Conservation (phyloP, 2,888 invertebrate species). For the Drosophila phalerata region DNA sequence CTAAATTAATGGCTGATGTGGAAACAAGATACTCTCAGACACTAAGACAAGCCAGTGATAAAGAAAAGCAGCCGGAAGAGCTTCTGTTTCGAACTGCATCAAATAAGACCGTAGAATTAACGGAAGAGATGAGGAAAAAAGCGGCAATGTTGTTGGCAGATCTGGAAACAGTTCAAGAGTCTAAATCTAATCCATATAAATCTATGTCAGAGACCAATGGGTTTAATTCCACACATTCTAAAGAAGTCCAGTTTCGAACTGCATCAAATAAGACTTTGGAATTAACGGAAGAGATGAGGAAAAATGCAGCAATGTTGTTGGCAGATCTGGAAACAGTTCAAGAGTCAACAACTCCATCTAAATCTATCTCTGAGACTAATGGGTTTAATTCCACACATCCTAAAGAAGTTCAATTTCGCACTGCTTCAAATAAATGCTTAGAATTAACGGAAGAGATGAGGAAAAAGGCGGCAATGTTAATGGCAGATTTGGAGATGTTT, state of each 20-base stretch:
- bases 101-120: constrained; percentile 27
- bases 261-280: constrained; percentile 23
- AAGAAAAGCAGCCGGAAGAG: neutral
- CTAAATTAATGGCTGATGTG: constrained; percentile 3
- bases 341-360: neutral
- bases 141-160: constrained; percentile 37
- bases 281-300: constrained; percentile 33
- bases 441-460: constrained; percentile 31
- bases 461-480: constrained; percentile 11
- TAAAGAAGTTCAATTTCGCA: neutral
- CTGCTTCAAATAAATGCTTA: constrained; percentile 23
- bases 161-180: constrained; percentile 13
- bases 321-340: constrained; percentile 28
- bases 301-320: constrained; percentile 23
- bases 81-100: constrained; percentile 10
- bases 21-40: constrained; percentile 1
- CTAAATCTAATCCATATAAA: neutral
- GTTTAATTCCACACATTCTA: neutral
- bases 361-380: neutral
- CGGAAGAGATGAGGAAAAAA: constrained; percentile 24
- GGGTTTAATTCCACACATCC: no score
- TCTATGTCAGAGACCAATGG: neutral
- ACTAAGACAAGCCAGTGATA: neutral
- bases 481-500: constrained; percentile 35
- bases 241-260: constrained; percentile 2